A percentile compares a stretch with the other conserved stretches of the same genome.
These are phyloP conservation scores for Clarias fuscus DNA, from an alignment of 2,797 vertebrate species.

Conservation along the genomic window DNA sequence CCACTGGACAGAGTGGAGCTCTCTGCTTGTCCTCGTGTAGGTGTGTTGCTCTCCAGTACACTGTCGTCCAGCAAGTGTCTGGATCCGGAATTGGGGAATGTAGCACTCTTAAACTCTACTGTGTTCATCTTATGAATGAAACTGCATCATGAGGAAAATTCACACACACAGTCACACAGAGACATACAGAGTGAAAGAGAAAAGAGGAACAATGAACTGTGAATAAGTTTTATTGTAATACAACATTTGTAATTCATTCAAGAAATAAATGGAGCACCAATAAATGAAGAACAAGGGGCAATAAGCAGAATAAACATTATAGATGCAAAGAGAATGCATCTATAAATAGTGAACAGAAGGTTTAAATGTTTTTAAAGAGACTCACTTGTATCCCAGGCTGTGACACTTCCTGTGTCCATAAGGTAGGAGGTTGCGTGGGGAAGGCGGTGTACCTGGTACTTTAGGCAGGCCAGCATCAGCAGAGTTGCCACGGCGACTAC, in stretches of 20 bases:
- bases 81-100: slow-evolving; percentile 94
- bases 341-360: background rate
- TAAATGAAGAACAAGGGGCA: no score
- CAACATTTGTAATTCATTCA: no score
- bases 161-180: background rate
- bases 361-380: slow-evolving; percentile 33
- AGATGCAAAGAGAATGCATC: background rate
- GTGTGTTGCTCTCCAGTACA: slow-evolving; percentile 93
- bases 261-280: no score
- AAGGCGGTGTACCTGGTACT: slow-evolving; percentile 87
- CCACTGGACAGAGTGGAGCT: slow-evolving; percentile 97
- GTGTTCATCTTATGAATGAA: slow-evolving; percentile 99
- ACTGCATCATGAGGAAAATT: slow-evolving; percentile 65
- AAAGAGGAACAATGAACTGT: no score
- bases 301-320: background rate
- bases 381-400: slow-evolving; percentile 98
- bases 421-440: slow-evolving; percentile 89
- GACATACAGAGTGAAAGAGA: no score
- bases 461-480: slow-evolving; percentile 79
- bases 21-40: slow-evolving; percentile 89
- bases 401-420: slow-evolving; percentile 97
- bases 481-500: slow-evolving; percentile 78
- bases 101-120: slow-evolving; percentile 94
- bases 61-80: slow-evolving; percentile 96
- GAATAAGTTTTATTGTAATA: no score